Evolutionary conservation across 2,113 vertebrate genomes (phyloP).

Genomic region (Fulica atra): DNA sequence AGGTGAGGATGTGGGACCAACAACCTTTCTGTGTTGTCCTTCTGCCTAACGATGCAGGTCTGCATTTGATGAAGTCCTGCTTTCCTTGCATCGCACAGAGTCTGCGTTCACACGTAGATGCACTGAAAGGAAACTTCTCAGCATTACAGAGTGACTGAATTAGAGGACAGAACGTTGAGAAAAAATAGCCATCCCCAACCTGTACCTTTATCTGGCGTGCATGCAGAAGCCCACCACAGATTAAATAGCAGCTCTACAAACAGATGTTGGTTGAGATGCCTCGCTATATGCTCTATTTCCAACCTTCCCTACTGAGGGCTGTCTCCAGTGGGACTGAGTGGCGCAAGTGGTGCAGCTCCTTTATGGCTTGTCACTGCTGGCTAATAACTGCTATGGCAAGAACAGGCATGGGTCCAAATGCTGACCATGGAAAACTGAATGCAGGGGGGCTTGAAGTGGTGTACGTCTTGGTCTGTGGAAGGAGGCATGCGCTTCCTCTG

Average conservation of each 20-base stretch:
- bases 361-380: neutral
- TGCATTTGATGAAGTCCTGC: neutral
- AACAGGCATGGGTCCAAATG: accelerated
- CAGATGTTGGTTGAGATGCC: neutral
- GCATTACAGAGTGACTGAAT: too few relatives aligned
- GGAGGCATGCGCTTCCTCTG: neutral
- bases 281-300: neutral
- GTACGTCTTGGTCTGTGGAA: neutral
- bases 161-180: neutral
- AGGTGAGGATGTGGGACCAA: neutral
- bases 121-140: neutral
- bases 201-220: neutral
- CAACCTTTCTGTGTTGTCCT: neutral
- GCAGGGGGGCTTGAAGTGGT: neutral
- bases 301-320: neutral
- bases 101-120: neutral
- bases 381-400: neutral
- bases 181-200: neutral
- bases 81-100: neutral
- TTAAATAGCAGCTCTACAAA: neutral
- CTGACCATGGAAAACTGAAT: accelerated
- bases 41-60: neutral
- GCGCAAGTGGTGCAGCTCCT: neutral
- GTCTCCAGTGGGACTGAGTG: neutral
- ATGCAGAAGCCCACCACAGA: neutral